phyloP scores from a whole-genome alignment of 2,113 vertebrate species.

The Esox niger region DNA sequence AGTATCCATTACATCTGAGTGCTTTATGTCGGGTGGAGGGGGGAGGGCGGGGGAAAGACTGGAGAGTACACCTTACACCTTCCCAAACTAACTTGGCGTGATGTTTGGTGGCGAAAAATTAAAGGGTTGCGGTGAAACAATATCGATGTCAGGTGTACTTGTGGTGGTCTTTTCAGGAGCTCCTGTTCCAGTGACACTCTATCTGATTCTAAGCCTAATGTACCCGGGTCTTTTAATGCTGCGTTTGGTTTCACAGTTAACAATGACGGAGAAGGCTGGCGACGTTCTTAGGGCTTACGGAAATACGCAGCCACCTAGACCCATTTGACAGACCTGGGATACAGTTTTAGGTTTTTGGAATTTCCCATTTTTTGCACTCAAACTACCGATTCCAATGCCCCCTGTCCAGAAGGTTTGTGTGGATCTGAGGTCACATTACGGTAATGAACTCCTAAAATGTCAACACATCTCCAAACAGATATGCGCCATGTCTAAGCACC shows the following conservation, averaged over 20 bases:
- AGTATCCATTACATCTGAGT: slow-evolving; percentile 36
- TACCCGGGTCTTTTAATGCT: slow-evolving; percentile 42
- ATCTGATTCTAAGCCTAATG: slow-evolving; percentile 50
- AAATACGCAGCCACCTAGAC: slow-evolving; percentile 47
- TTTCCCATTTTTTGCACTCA: slow-evolving; percentile 48
- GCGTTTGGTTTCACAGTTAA: slow-evolving; percentile 52
- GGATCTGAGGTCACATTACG: slow-evolving; percentile 46
- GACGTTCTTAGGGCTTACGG: slow-evolving; percentile 65
- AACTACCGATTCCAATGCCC: neutral
- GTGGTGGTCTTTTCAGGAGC: slow-evolving; percentile 45
- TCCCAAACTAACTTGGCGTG: slow-evolving; percentile 24
- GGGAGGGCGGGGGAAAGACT: neutral
- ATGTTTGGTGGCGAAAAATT: slow-evolving; percentile 39
- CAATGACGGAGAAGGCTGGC: slow-evolving; percentile 53
- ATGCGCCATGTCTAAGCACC: slow-evolving; percentile 44
- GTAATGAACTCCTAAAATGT: slow-evolving; percentile 40
- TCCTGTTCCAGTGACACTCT: slow-evolving; percentile 38
- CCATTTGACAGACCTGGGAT: slow-evolving; percentile 48
- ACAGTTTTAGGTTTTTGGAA: slow-evolving; percentile 61
- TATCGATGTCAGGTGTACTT: slow-evolving; percentile 39
- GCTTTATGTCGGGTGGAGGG: slow-evolving; percentile 32
- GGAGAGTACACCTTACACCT: slow-evolving; percentile 37
- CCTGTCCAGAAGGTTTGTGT: neutral
- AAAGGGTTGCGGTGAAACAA: slow-evolving; percentile 31
- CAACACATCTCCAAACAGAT: slow-evolving; percentile 54